Conservation (phyloP, 2,797 vertebrate species). For the Girardinus metallicus region DNA sequence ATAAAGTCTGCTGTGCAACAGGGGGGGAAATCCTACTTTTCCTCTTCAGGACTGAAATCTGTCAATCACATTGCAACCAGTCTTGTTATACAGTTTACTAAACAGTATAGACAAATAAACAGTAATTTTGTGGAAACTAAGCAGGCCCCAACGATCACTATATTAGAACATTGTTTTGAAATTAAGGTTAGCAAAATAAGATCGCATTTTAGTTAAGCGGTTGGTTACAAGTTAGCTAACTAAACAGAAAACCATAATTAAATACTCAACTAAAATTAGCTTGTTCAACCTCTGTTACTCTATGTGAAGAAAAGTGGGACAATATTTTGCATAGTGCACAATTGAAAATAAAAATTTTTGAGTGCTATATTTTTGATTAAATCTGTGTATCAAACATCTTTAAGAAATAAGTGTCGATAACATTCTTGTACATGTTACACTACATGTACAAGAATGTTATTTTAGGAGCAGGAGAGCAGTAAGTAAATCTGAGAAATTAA, state of each 20-base stretch:
- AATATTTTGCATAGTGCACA: background rate
- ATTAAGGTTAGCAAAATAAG: background rate
- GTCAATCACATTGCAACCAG: background rate
- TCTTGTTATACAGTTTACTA: background rate
- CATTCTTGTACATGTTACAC: no score
- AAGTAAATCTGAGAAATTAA: background rate
- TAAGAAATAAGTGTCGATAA: background rate
- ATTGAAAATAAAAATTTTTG: background rate
- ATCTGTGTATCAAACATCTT: background rate
- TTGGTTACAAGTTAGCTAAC: background rate
- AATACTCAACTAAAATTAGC: background rate
- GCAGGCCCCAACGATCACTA: background rate
- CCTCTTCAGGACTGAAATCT: background rate
- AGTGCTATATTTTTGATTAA: background rate
- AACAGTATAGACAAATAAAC: background rate
- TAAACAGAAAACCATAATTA: background rate
- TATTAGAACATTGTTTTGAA: background rate
- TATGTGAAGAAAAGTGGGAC: background rate
- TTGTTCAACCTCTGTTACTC: background rate
- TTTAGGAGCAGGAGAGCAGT: background rate
- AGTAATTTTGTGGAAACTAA: background rate
- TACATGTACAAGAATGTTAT: no score
- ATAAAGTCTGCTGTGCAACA: background rate
- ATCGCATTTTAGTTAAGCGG: background rate
- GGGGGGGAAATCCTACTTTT: background rate